Base-by-base conservation (phyloP, 2,797 vertebrate species). In the Rallus crepitans region DNA sequence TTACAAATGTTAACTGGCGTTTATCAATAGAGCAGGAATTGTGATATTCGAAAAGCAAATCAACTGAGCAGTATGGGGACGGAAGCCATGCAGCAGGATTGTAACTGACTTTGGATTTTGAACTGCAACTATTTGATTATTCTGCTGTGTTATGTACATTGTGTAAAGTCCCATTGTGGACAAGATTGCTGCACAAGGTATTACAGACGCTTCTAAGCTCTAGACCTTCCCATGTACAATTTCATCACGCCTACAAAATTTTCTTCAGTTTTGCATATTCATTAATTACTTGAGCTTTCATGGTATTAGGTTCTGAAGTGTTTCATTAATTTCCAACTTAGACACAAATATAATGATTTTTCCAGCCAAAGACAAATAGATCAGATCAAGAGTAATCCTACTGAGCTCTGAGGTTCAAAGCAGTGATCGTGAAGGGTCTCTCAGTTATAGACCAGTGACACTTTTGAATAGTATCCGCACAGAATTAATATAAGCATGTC, bases 401-500 rank as follows among this genome's bases (percentile, higher is more conserved):
- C 39, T 91, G 81, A 96, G 87, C 87, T 96, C 76, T 90, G 69
- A 92, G 84, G n/a, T 93, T 92, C 77, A 89, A 96, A 94, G 80
- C 4, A 45, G 27, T 87, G 93, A 97, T 97, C 85, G 93, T 12
- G 28, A 86, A 92, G 73, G 91, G 70, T 90, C 61, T 97, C 66
- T 76, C 84, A 96, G 66, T 84, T 94, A 94, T 48, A 61, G 95
- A 89, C 31, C 69, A 89, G 60, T 96, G 96, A 97, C 95, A 91
- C 93, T 95, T 97, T 93, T 96, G 84, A 97, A 96, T 53, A 77
- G 48, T 59, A 96, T 95, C 88, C 96, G 72, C 72, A 94, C 95
- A 79, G 95, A 98, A 97, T 97, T 96, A 96, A 94, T 97, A 96
- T 94, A 97, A 97, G 92, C 89, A 97, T 57, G 73, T 97, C 79